Conservation (phyloP, 2,113 vertebrate genomes). For the Callocephalon fimbriatum region DNA sequence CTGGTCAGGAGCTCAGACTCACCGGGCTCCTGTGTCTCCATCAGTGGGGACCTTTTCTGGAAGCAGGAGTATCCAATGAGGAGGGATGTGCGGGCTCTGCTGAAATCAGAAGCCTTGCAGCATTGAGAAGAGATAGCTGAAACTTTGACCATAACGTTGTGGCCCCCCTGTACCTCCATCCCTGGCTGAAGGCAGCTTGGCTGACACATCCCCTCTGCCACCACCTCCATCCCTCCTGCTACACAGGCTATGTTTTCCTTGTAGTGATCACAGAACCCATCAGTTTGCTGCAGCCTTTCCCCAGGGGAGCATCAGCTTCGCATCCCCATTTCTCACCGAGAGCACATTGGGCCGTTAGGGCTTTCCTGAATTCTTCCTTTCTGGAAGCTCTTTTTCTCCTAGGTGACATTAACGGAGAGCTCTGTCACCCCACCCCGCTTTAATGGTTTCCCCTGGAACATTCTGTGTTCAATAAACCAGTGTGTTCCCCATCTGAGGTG, state of each 20-base stretch:
- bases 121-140: neutral
- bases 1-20: neutral
- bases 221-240: neutral
- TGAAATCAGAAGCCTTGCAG: neutral
- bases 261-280: neutral
- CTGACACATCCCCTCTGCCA: neutral
- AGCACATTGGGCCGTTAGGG: accelerated
- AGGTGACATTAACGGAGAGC: neutral
- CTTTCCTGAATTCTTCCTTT: constrained; percentile 6
- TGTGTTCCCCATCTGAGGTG: neutral
- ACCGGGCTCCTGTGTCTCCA: neutral
- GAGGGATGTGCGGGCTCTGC: neutral
- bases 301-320: neutral
- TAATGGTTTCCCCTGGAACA: constrained; percentile 16
- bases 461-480: neutral
- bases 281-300: neutral
- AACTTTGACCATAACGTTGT: neutral
- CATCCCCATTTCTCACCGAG: accelerated
- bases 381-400: constrained; percentile 1
- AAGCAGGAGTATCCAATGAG: accelerated
- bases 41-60: neutral
- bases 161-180: neutral
- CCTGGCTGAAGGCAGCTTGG: neutral
- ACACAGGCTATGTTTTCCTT: accelerated
- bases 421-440: constrained; percentile 4